Evolutionary conservation across 2,113 vertebrate genomes (phyloP).

Genomic region (Ameiurus melas): DNA sequence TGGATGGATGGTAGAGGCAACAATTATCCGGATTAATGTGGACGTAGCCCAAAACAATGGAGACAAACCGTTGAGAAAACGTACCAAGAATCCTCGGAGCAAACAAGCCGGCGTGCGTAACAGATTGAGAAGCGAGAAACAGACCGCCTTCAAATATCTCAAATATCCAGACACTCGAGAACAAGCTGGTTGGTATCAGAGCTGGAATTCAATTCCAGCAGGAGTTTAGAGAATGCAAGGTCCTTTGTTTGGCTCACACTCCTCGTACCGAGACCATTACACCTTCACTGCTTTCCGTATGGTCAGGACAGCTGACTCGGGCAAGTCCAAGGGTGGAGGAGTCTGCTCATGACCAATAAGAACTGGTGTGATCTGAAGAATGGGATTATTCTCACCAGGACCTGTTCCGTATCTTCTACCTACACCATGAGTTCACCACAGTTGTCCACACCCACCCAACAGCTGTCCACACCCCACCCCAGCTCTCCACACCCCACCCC

Average conservation of each 20-base stretch:
- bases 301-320: not conserved
- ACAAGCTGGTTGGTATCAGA: not conserved
- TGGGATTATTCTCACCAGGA: not conserved
- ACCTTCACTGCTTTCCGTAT: not conserved
- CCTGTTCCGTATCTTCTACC: not conserved
- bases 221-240: not conserved
- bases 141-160: not conserved
- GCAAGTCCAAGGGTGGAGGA: not conserved
- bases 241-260: not conserved
- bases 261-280: not conserved
- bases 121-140: not conserved
- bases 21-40: no score
- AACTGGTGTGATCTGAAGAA: not conserved
- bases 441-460: not conserved
- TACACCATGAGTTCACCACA: not conserved
- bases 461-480: no score
- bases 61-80: not conserved
- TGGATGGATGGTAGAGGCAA: no score
- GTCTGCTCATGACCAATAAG: not conserved
- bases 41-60: not conserved
- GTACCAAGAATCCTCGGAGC: no score
- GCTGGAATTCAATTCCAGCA: not conserved
- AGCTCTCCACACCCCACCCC: not conserved
- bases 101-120: not conserved
- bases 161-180: not conserved